Evolutionary conservation across 2,113 vertebrate genomes (phyloP), one percentile per base, ranked within the genome.

Genomic region (Psittacula cyanocephala): DNA sequence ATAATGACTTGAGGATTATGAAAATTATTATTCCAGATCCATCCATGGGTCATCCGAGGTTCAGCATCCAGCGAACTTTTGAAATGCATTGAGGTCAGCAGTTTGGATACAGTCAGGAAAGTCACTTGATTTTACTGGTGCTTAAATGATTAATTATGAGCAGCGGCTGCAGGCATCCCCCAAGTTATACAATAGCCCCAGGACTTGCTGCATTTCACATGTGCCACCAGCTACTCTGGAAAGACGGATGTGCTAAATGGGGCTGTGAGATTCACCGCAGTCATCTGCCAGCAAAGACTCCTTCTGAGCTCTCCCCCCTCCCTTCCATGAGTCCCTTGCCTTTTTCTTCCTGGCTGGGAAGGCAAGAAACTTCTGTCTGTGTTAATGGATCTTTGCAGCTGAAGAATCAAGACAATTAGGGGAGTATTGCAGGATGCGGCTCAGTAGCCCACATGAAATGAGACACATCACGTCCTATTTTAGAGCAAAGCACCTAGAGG

Each of bases 1-100:
- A 97, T 97, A 97, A 97, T 97, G 97, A 97, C 95, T 97, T 93
- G 94, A 94, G 97, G 97, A 97, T 97, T 97, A 97, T 96, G 96
- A 96, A 97, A 96, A 97, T 97, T 97, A 96, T 96, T 97, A 97
- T 97, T 97, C 97, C 93, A 97, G 96, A 96, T 97, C 95, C 95
- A 96, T 96, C 92, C 95, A 86, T 70, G 93, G 97, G 96, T 97
- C 97, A 97, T 96, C 81, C 8, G 86, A 97, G 97, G 97, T 97
- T 97, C 96, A 96, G 60, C 91, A 97, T 96, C 94, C 93, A 93
- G 79, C 69, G 63, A 97, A 97, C 96, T 95, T 97, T 92, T 86
- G 89, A 96, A 97, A 97, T 94, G 94, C 96, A 93, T 95, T 91
- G 91, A 97, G 97, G 96, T 97, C 97, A 97, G 96, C 96, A 96